Base-by-base conservation (phyloP, 53 echinoderm and acorn worm species). In the Holothuria scabra region DNA sequence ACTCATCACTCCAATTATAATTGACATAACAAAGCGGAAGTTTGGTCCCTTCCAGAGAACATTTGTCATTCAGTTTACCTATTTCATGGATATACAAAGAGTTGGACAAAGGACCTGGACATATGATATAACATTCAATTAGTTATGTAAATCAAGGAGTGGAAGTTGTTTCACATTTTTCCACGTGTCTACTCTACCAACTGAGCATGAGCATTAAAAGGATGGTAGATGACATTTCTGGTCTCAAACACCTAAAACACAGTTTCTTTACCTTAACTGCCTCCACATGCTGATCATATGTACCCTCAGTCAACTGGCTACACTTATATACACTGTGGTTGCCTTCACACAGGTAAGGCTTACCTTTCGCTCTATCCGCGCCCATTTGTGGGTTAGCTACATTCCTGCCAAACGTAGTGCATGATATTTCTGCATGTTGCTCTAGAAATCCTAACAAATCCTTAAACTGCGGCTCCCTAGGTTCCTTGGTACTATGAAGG, bases 341-440 rank as follows among this genome's bases (percentile, higher is more conserved):
- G 8, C 68, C 87, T 1, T 57, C 81, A 67, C 87, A 87, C 1
- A 34, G 5, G 57, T 52, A 87, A 13, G 34, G 3, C 2, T 37
- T 59, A 0, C 2, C 32, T 13, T 56, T 31, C 16, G 41, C 21
- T 28, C 60, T 55, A 23, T 80, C 78, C 21, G 16, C 62, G 19
- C 4, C 11, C 55, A 49, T 59, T 67, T 55, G 33, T 19, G 80
- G 46, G 8, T 64, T 8, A 13, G 81, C 65, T 22, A 80, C 0
- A 16, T 65, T 46, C 69, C 24, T 80, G 9, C 87, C 87, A 25
- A 87, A 87, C 87, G 82, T 65, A 8, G 87, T 87, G 60, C 41
- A 87, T 1, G 81, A 80, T 4, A 80, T 48, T 66, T 87, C 87
- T 7, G 87, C 81, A 11, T 67, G 9, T 62, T 56, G 2, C 2